Conservation (phyloP, 2,797 vertebrate species). For the Neosilurus hyrtlii region DNA sequence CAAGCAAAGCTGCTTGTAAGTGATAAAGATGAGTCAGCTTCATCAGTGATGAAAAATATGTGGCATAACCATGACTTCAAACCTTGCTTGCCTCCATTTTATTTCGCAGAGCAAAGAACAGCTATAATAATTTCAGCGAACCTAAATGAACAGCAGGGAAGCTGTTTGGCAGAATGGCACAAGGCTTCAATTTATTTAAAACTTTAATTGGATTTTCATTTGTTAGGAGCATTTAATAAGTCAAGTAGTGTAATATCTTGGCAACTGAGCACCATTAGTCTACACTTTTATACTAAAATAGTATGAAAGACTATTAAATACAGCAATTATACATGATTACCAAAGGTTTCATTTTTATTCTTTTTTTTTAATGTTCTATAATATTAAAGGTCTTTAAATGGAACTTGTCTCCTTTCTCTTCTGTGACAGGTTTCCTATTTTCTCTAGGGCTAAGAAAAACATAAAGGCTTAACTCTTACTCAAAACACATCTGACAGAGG, state of each 20-base stretch:
- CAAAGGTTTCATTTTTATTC: background rate
- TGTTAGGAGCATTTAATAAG: slow-evolving; percentile 23
- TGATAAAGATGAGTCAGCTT: slow-evolving; percentile 20
- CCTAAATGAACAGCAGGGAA: background rate
- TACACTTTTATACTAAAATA: background rate
- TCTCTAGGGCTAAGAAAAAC: slow-evolving; percentile 35
- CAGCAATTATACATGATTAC: background rate
- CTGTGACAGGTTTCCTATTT: slow-evolving; percentile 7
- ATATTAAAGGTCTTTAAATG: background rate
- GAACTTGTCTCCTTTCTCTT: slow-evolving; percentile 5
- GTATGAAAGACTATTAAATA: background rate
- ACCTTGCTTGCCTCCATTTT: background rate
- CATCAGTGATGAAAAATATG: background rate
- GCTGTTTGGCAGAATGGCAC: background rate
- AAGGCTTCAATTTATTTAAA: background rate
- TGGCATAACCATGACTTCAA: slow-evolving; percentile 4
- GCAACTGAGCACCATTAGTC: background rate
- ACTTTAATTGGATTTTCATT: background rate
- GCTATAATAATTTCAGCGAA: background rate
- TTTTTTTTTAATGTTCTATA: background rate
- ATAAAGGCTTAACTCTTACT: slow-evolving; percentile 31
- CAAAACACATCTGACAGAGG: slow-evolving; percentile 27
- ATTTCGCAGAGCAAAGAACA: background rate
- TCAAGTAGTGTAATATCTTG: background rate
- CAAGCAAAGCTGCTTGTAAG: slow-evolving; percentile 10